Evolutionary conservation across 2,888 invertebrate species (phyloP).

Genomic region (Gymnoscelis rufifasciata): DNA sequence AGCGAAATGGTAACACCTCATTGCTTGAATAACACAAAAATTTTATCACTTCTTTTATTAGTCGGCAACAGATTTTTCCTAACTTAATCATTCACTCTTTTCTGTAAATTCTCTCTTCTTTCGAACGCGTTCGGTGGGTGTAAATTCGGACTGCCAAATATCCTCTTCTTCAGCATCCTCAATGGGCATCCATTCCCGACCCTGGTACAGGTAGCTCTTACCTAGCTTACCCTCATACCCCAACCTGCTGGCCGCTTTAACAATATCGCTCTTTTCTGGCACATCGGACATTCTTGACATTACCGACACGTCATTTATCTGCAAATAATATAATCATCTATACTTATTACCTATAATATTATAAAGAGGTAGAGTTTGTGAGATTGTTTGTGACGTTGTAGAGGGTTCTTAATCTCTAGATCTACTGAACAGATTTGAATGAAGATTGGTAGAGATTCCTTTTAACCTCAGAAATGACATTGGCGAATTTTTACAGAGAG

Average conservation of each 20-base stretch:
- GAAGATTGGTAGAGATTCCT: too few species aligned
- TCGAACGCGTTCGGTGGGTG: not conserved
- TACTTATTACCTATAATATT: not conserved
- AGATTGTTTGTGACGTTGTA: too few species aligned
- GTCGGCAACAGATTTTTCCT: too few species aligned
- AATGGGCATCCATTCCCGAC: conserved; percentile 57
- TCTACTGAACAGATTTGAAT: too few species aligned
- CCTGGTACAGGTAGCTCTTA: conserved; percentile 56
- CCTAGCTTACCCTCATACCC: conserved; percentile 46
- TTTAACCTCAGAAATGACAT: too few species aligned
- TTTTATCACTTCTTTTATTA: too few species aligned
- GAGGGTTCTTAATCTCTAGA: too few species aligned
- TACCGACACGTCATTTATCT: conserved; percentile 33
- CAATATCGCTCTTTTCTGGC: conserved; percentile 40
- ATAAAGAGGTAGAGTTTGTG: too few species aligned
- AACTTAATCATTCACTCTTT: too few species aligned
- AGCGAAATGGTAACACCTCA: too few species aligned
- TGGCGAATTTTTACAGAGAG: too few species aligned
- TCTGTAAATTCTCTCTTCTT: not conserved
- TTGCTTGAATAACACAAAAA: too few species aligned
- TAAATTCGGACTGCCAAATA: conserved; percentile 23
- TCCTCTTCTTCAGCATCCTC: conserved; percentile 41
- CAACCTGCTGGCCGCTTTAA: conserved; percentile 42
- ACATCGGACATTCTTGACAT: conserved; percentile 42
- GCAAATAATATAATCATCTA: conserved; percentile 12